Evolutionary conservation across 2,113 vertebrate species (phyloP), one percentile per base, ranked within the genome.

Genomic region (Myxocyprinus asiaticus): DNA sequence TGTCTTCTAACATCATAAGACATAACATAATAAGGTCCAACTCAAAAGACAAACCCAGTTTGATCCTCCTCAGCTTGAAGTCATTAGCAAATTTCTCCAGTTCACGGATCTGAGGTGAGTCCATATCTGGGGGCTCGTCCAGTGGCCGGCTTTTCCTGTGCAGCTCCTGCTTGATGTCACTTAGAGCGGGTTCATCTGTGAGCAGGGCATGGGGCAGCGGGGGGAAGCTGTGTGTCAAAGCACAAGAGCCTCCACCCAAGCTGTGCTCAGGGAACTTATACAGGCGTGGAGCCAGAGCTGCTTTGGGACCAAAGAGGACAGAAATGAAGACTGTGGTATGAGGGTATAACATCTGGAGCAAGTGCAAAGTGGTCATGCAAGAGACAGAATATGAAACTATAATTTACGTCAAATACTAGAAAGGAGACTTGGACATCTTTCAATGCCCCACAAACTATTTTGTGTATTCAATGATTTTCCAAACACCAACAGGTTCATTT

Each of bases 11-110:
- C 17, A 17, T 51, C 7, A n/a, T 33, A 10, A 51, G 22, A 1
- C 22, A 33, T 33, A 33, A 33, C 22, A 68, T 4, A 9, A 17
- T 10, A 2, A 22, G 11, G 48, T 22, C 45, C 43, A 64, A 66
- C 8, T 45, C 3, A 33, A 43, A 42, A 22, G 55, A 74, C 86
- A 67, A 12, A 98, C 98, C 98, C 47, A 99, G 91, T 88, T 98
- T 98, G 88, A 99, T 99, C 87, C 98, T 94, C 69, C 97, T 92
- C 86, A 99, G 91, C 91, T 99, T 99, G 82, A 99, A 99, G 82
- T 99, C 96, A 0, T 97, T 98, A 81, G 98, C 97, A 79, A 99
- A 99, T 83, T 96, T 97, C 88, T 99, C 98, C 84, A 99, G 91
- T 74, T 99, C 97, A 80, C 95, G 91, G 76, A 99, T 99, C 90